These are phyloP conservation scores for Patagioenas fasciata DNA, from an alignment of 2,113 vertebrate genomes.

Conservation along the genomic window DNA sequence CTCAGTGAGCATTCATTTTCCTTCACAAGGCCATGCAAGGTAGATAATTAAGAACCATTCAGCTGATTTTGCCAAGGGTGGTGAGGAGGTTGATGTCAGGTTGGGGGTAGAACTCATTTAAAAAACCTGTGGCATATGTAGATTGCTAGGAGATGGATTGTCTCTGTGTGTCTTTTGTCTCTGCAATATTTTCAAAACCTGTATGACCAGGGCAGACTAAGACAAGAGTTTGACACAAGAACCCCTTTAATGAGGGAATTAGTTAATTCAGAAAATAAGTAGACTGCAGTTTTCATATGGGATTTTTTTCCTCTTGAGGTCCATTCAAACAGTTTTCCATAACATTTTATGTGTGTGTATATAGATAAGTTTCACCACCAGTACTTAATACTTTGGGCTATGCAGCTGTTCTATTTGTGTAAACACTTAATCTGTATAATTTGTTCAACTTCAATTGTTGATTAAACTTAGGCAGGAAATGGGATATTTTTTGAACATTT, in stretches of 20 bases:
- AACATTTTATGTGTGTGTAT: background rate
- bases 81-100: background rate
- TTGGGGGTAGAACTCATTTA: background rate
- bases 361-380: background rate
- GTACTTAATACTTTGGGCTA: background rate
- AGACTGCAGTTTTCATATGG: background rate
- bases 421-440: background rate
- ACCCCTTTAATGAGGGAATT: background rate
- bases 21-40: background rate
- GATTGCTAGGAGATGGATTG: background rate
- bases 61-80: background rate
- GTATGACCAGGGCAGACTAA: background rate
- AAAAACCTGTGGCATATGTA: background rate
- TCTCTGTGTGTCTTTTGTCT: background rate
- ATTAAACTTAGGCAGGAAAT: background rate
- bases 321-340: background rate
- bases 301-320: background rate
- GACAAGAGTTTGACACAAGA: background rate
- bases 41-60: background rate
- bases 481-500: background rate
- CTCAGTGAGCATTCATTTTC: background rate
- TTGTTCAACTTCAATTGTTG: background rate
- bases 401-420: background rate
- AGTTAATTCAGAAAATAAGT: background rate
- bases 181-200: background rate